Evolutionary conservation across 2,113 vertebrate genomes (phyloP).

Genomic region (Tetraodon nigroviridis): DNA sequence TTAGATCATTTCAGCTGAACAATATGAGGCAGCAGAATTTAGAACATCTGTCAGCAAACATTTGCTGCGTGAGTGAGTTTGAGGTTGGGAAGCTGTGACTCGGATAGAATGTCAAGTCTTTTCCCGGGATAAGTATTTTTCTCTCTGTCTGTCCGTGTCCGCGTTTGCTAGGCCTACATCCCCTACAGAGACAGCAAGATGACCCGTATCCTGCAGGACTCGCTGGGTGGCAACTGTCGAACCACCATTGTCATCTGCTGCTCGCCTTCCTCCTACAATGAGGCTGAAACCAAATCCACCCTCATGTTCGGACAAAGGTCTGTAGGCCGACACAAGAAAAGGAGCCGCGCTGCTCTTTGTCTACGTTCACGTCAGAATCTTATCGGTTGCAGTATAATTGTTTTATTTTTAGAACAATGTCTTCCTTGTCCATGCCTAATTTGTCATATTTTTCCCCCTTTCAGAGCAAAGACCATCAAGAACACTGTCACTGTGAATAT

Average conservation of each 20-base stretch:
- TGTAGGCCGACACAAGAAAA: not conserved
- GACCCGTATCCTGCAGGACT: conserved; percentile 98
- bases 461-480: conserved; percentile 98
- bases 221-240: conserved; percentile 92
- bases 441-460: not conserved
- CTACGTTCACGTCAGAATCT: not conserved
- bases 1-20: too few relatives aligned
- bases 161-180: conserved; percentile 80
- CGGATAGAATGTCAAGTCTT: not conserved
- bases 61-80: too few relatives aligned
- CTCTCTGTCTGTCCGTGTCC: not conserved
- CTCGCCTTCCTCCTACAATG: conserved; percentile 93
- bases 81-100: too few relatives aligned
- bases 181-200: conserved; percentile 99
- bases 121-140: not conserved
- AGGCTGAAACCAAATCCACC: conserved; percentile 92
- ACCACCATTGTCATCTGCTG: conserved; percentile 97
- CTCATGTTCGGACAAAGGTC: conserved; percentile 94
- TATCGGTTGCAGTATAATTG: not conserved
- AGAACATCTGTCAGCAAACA: too few relatives aligned
- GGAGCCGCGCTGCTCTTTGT: not conserved
- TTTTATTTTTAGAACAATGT: too few relatives aligned
- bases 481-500: conserved; percentile 95
- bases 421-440: too few relatives aligned
- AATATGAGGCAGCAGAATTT: too few relatives aligned